Base-by-base conservation (phyloP, 2,113 vertebrate genomes). In the Anarrhichthys ocellatus region DNA sequence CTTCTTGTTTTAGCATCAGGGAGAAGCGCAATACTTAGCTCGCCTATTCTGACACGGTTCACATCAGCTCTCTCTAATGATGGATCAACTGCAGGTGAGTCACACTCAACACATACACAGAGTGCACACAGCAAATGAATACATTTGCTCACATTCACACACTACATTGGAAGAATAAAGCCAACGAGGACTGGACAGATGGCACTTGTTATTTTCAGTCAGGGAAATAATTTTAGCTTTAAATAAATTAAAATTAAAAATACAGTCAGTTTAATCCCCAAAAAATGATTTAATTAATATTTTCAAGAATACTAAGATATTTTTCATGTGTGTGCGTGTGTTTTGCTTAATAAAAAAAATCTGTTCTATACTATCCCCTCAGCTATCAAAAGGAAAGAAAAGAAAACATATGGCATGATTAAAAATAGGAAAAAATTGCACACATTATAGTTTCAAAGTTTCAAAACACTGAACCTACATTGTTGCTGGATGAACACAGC, bases 21-120 rank as follows among this genome's bases (percentile, higher is more conserved):
- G 71, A 78, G 89, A 81, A 85, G 65, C 87, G 68, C 42, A 38
- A 82, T 82, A 90, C 64, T 87, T 89, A 90, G 91, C 80, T 80
- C 34, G 61, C 29, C 64, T 71, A 71, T 87, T 88, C 75, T 88
- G 85, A 90, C 78, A 87, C 73, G 85, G 89, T 88, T 90, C 71
- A 77, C 84, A 78, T 78, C 85, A 62, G 76, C 42, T 86, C 59
- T 73, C 81, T 73, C 24, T 88, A 90, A 91, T 89, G 87, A 88
- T 54, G 79, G 87, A 91, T 85, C 79, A 89, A 78, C 82, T 32
- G 75, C 84, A 77, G 52, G 13, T 42, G 36, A 56, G 71, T 22
- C 48, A 24, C 52, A 74, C 38, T 27, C n/a, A 42, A 40, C 64
- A 59, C 79, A 82, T 5, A 66, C 52, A 76, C 22, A n/a, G 8